Evolutionary conservation across 1,140 invertebrate genomes (phyloP), one percentile per base, ranked within the genome.

Genomic region (Marisa cornuarietis): DNA sequence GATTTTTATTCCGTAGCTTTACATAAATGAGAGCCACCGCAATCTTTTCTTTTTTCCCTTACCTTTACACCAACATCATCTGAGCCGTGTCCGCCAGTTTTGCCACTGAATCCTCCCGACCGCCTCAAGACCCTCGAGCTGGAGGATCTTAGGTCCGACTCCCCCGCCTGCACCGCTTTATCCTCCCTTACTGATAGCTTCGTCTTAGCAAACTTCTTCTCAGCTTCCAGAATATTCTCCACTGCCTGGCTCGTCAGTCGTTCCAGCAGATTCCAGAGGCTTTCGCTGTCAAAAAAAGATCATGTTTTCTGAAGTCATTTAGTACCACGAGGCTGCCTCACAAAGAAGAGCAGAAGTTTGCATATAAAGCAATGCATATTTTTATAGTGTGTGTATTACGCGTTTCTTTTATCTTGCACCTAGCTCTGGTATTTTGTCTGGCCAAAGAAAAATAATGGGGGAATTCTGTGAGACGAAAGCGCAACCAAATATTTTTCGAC

Each of bases 191-290:
- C 51, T 49, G 26, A 78, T 11, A 63, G 69, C 51, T 79, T 63
- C 18, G 79, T 18, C n/a, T 76, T 81, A 7, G 79, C 81, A 31
- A 81, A 71, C 52, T 84, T 42, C 31, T 71, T 65, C 24, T 81
- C 80, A 5, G 81, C 77, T 63, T 82, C 80, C 69, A 77, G 78
- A 62, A 54, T 66, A 52, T 77, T 79, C 24, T 83, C 85, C 13
- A 87, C 80, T 11, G 83, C 85, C 71, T 89, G 80, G 65, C 85
- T 83, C 65, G 83, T 79, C 26, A 85, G 61, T 63, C 83, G 83
- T 76, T 89, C 88, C 26, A 87, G 68, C 9, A 85, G 54, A 31
- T 82, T 83, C 88, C 88, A 89, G 16, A 82, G 85, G 20, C 82
- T 79, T 74, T 89, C 88, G 78, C 88, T 89, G 79, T 16, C 82